Evolutionary conservation across 2,113 vertebrate genomes (phyloP).

Genomic region (Brachyhypopomus gauderio): DNA sequence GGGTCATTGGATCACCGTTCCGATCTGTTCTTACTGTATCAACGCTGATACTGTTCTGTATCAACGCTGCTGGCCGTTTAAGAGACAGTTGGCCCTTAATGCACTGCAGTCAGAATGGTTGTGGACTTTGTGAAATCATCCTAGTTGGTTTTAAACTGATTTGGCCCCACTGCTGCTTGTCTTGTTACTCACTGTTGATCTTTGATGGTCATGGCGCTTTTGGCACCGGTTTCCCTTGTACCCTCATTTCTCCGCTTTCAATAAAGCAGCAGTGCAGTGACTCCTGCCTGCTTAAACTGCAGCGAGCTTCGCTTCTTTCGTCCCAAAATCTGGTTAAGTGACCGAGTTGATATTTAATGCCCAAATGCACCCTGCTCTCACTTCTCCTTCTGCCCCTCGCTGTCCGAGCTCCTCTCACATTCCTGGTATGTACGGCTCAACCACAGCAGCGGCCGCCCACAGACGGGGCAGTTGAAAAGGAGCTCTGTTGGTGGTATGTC

Average conservation of each 20-base stretch:
- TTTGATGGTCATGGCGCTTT: slow-evolving; percentile 1
- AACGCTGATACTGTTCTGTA: slow-evolving; percentile 14
- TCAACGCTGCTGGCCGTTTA: not conserved
- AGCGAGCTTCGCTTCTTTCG: not conserved
- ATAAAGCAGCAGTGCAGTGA: slow-evolving; percentile 48
- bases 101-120: not conserved
- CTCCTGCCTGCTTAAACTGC: slow-evolving; percentile 28
- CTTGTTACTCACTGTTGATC: slow-evolving; percentile 23
- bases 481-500: slow-evolving; percentile 59
- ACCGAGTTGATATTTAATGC: no score
- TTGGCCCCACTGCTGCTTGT: slow-evolving; percentile 10
- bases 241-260: slow-evolving; percentile 40
- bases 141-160: slow-evolving; percentile 20
- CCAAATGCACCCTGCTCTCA: not conserved
- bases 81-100: not conserved
- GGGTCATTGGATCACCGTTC: slow-evolving; percentile 5
- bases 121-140: slow-evolving; percentile 21
- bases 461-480: slow-evolving; percentile 42
- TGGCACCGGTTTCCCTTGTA: slow-evolving; percentile 8
- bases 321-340: not conserved
- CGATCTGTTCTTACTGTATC: not conserved
- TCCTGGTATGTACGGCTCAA: slow-evolving; percentile 17
- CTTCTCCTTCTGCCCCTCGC: not conserved
- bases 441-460: slow-evolving; percentile 9
- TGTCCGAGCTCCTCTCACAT: not conserved